Conservation (phyloP, 2,888 invertebrate species). For the Embidobia sp. region DNA sequence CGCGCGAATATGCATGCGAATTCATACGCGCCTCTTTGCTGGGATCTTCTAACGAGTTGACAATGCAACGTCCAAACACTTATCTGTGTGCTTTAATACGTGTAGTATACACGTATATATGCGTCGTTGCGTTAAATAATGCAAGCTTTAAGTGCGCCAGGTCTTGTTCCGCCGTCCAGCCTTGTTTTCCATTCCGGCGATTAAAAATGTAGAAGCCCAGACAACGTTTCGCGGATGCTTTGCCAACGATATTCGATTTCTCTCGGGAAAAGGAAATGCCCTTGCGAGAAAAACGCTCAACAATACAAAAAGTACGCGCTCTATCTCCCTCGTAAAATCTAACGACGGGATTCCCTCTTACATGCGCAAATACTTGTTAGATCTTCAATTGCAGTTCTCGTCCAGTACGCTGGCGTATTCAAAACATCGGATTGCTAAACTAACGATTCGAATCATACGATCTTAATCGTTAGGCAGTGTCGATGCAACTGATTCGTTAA, state of each 20-base stretch:
- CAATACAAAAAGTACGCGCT: conserved; percentile 40
- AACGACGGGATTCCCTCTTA: conserved; percentile 26
- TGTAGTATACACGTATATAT: conserved; percentile 31
- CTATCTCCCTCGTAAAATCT: conserved; percentile 43
- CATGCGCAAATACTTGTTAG: conserved; percentile 32
- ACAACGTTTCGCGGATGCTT: conserved; percentile 66
- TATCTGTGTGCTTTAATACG: conserved; percentile 30
- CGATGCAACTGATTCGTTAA: too few relatives aligned
- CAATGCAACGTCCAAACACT: conserved; percentile 49
- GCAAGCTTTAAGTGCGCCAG: conserved; percentile 69
- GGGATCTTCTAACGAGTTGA: conserved; percentile 45
- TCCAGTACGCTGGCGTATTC: neutral
- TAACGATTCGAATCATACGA: neutral
- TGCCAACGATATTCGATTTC: conserved; percentile 63
- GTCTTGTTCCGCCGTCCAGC: conserved; percentile 65
- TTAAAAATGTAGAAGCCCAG: conserved; percentile 72
- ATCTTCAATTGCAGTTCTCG: conserved; percentile 36
- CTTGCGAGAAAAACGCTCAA: conserved; percentile 51
- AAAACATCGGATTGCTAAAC: neutral
- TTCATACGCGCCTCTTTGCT: conserved; percentile 14
- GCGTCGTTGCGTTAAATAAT: conserved; percentile 55
- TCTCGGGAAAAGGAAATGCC: conserved; percentile 64
- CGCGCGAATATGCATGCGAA: conserved; percentile 18
- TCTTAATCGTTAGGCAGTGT: too few relatives aligned
- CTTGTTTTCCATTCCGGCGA: conserved; percentile 68